Conservation (phyloP, 2,888 invertebrate genomes). For the Heteromyza rotundicornis region DNA sequence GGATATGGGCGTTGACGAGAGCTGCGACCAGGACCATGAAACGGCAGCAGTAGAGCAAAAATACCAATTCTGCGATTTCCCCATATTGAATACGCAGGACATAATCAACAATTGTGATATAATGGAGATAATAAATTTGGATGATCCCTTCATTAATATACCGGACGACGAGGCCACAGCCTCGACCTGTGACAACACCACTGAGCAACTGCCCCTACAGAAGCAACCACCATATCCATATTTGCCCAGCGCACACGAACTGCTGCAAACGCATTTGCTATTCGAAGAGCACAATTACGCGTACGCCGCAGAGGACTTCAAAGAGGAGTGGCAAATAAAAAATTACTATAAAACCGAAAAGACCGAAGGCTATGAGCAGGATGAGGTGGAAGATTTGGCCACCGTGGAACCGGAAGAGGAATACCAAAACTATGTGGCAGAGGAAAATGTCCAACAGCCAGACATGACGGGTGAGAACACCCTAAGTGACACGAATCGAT, state of each 20-base stretch:
- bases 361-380: conserved; percentile 36
- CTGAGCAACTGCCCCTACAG: neutral
- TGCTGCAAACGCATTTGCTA: conserved; percentile 49
- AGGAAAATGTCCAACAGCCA: neutral
- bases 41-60: conserved; percentile 49
- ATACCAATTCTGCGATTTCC: conserved; percentile 56
- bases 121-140: conserved; percentile 61
- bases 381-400: conserved; percentile 15
- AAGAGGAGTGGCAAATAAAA: conserved; percentile 54
- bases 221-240: neutral
- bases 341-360: conserved; percentile 57
- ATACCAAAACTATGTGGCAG: neutral
- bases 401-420: conserved; percentile 4
- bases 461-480: neutral
- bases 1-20: conserved; percentile 44
- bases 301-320: conserved; percentile 41
- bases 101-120: conserved; percentile 62
- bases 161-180: conserved; percentile 47
- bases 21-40: conserved; percentile 42
- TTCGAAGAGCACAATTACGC: conserved; percentile 59
- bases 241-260: conserved; percentile 39
- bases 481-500: conserved; percentile 30
- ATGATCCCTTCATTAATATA: conserved; percentile 61
- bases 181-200: conserved; percentile 11
- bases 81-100: conserved; percentile 55